Percentiles rank a stretch among this genome's conserved stretches.
Evolutionary conservation across 2,113 vertebrate species (phyloP).

Genomic region (Gobio gobio): DNA sequence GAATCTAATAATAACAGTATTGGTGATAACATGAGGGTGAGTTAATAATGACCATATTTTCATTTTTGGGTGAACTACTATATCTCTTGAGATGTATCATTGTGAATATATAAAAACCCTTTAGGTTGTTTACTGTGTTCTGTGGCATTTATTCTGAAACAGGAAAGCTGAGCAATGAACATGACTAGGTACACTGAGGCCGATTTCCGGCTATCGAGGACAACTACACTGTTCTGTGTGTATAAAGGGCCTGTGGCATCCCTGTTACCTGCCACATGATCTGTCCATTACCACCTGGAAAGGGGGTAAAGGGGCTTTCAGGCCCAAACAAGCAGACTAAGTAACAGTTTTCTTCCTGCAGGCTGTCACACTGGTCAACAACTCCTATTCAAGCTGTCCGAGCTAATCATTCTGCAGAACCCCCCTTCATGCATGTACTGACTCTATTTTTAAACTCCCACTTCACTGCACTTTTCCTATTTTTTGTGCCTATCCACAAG

Average conservation of each 20-base stretch:
- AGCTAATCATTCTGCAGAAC: conserved; percentile 10
- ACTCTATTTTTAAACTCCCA: conserved; percentile 7
- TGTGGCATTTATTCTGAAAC: not conserved
- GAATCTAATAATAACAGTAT: no score
- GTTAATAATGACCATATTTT: not conserved
- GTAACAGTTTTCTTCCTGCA: conserved; percentile 12
- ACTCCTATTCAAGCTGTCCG: conserved; percentile 29
- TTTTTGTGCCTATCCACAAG: not conserved
- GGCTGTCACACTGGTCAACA: conserved; percentile 32
- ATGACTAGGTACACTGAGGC: not conserved
- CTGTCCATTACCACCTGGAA: conserved; percentile 8
- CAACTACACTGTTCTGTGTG: not conserved
- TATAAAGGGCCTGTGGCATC: not conserved
- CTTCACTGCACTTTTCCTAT: not conserved
- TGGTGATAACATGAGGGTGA: not conserved
- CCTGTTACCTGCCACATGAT: conserved; percentile 1
- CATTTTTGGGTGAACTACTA: not conserved
- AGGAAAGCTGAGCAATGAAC: not conserved
- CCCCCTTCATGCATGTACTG: not conserved
- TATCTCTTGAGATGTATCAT: not conserved
- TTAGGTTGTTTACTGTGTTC: not conserved
- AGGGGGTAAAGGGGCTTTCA: conserved; percentile 15
- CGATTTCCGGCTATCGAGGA: not conserved
- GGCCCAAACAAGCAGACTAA: conserved; percentile 8
- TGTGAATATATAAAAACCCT: not conserved